These are phyloP conservation scores for Anableps anableps DNA, from an alignment of 2,797 vertebrate species.

Conservation along the genomic window DNA sequence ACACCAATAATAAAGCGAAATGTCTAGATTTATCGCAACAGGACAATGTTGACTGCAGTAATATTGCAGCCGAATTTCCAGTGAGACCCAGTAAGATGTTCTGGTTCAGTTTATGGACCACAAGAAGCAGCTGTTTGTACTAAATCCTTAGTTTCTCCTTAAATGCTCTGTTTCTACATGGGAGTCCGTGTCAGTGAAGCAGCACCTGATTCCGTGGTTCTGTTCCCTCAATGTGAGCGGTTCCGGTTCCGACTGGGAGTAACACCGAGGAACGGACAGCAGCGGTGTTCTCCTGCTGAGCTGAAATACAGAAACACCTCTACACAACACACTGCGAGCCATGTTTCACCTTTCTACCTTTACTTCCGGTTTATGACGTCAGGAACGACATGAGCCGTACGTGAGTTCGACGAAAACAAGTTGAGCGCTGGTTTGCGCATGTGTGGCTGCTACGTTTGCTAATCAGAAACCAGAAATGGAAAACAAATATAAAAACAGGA, in stretches of 20 bases:
- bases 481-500: background rate
- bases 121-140: too few relatives aligned
- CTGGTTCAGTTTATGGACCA: accelerated
- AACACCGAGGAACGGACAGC: constrained; percentile 34
- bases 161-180: background rate
- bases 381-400: background rate
- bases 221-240: constrained; percentile 71
- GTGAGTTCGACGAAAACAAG: too few relatives aligned
- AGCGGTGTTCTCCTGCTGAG: constrained; percentile 7
- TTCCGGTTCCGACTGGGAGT: constrained; percentile 50
- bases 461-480: background rate
- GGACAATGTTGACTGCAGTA: background rate
- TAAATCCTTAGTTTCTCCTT: background rate
- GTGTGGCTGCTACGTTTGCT: background rate
- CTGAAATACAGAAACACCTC: constrained; percentile 20
- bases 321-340: constrained; percentile 41
- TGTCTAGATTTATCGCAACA: background rate
- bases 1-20: background rate
- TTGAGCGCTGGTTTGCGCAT: background rate
- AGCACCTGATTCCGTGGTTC: constrained; percentile 75
- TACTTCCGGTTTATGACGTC: constrained; percentile 26
- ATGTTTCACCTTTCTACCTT: constrained; percentile 36
- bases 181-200: background rate
- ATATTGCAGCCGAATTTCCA: background rate
- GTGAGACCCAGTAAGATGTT: accelerated